Percentiles rank a stretch among this genome's conserved stretches.
Conservation (phyloP, 2,797 vertebrate genomes). For the Poecile montanus region DNA sequence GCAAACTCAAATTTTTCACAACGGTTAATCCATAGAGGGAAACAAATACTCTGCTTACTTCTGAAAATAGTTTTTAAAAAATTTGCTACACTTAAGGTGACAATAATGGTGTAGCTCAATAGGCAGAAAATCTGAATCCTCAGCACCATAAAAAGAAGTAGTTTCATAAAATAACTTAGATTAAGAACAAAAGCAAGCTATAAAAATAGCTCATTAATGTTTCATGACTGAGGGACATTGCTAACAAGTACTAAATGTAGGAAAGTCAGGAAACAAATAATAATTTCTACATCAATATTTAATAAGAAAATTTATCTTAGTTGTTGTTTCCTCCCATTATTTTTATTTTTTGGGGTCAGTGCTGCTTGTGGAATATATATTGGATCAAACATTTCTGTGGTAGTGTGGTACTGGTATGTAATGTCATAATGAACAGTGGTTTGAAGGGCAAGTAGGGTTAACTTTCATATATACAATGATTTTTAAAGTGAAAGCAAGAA, state of each 20-base stretch:
- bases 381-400: not conserved
- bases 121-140: slow-evolving; percentile 25
- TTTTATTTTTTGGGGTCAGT: slow-evolving; percentile 14
- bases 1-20: not conserved
- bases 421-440: not conserved
- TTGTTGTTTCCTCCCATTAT: slow-evolving; percentile 32
- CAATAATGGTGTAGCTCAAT: slow-evolving; percentile 7
- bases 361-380: not conserved
- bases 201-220: slow-evolving; percentile 60
- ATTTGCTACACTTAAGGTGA: not conserved
- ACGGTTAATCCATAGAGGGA: not conserved
- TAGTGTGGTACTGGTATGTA: not conserved
- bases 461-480: slow-evolving; percentile 1
- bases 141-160: slow-evolving; percentile 16
- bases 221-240: slow-evolving; percentile 57
- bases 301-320: slow-evolving; percentile 51
- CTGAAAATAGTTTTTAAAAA: not conserved
- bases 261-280: slow-evolving; percentile 57
- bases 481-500: not conserved
- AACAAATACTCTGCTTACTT: not conserved
- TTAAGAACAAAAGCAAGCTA: slow-evolving; percentile 38
- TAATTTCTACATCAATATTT: slow-evolving; percentile 61
- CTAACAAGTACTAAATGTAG: slow-evolving; percentile 54
- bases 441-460: slow-evolving; percentile 24
- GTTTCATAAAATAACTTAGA: slow-evolving; percentile 48